Conservation (phyloP, 2,888 invertebrate species). For the Cryptus armator region DNA sequence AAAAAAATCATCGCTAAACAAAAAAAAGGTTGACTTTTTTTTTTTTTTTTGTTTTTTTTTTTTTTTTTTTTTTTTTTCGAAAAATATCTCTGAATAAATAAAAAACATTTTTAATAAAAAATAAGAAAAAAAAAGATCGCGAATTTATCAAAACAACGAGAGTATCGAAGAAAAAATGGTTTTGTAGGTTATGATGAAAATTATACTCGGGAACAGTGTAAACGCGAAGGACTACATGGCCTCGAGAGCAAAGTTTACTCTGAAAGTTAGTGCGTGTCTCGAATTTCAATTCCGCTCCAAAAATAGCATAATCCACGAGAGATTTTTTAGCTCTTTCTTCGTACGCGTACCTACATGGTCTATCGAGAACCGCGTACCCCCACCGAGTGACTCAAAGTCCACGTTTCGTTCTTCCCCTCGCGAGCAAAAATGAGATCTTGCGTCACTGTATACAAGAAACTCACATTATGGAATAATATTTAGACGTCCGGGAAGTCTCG, state of each 20-base stretch:
- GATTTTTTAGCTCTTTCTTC: conserved; percentile 33
- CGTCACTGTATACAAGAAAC: conserved; percentile 70
- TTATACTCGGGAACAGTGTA: not conserved
- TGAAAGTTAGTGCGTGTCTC: conserved; percentile 49
- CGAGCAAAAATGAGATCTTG: conserved; percentile 60
- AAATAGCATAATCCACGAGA: conserved; percentile 54
- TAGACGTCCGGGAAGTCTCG: conserved; percentile 67
- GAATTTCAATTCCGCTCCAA: conserved; percentile 52
- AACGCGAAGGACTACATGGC: not conserved
- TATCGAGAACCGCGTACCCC: not conserved
- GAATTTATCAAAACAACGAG: not conserved
- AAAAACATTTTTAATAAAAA: too few species aligned
- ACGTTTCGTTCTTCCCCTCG: conserved; percentile 24
- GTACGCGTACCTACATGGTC: not conserved
- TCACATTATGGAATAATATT: conserved; percentile 72
- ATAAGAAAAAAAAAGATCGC: not conserved
- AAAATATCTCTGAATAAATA: too few species aligned
- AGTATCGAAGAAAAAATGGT: not conserved
- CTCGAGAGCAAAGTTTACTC: conserved; percentile 40
- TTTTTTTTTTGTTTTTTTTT: too few species aligned
- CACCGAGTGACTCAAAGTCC: conserved; percentile 48
- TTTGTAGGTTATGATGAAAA: not conserved
- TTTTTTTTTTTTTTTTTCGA: too few species aligned
- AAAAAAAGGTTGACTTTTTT: too few species aligned
- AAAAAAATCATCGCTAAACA: too few species aligned